Conservation (phyloP, 2,888 invertebrate genomes). For the Agonopterix arenella region DNA sequence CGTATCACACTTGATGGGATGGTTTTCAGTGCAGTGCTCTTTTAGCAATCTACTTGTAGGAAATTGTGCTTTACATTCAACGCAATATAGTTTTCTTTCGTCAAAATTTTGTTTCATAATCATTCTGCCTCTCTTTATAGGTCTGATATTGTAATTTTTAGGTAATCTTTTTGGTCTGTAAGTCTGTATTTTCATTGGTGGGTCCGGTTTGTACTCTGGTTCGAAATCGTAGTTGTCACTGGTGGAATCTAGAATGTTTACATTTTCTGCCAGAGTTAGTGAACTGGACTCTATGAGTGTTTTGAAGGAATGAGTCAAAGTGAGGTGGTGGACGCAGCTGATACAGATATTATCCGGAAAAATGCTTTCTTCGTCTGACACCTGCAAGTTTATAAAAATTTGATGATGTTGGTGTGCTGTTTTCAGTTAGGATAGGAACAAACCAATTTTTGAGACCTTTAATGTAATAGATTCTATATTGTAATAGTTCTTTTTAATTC, state of each 20-base stretch:
- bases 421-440: no score
- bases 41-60: constrained; percentile 36
- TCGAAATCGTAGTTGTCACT: constrained; percentile 43
- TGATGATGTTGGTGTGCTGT: no score
- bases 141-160: constrained; percentile 23
- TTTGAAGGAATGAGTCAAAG: constrained; percentile 67
- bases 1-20: constrained; percentile 40
- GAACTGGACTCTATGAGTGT: constrained; percentile 52
- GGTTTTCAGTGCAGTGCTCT: constrained; percentile 51
- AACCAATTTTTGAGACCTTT: no score
- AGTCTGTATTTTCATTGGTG: constrained; percentile 4
- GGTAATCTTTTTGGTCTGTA: constrained; percentile 17
- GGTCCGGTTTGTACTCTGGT: constrained; percentile 15
- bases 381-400: constrained; percentile 22
- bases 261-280: constrained; percentile 35
- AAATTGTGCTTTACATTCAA: constrained; percentile 60
- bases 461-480: no score
- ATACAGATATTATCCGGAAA: constrained; percentile 58
- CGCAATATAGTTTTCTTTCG: constrained; percentile 41
- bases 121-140: constrained; percentile 21
- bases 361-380: constrained; percentile 31
- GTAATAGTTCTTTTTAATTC: no score
- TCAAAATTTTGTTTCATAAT: constrained; percentile 22
- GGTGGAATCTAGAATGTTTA: constrained; percentile 18
- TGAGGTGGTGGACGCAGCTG: constrained; percentile 62